Percentiles rank a stretch among this genome's conserved stretches.
phyloP scores from a whole-genome alignment of 1,140 invertebrate genomes.

The Psix sp. region DNA sequence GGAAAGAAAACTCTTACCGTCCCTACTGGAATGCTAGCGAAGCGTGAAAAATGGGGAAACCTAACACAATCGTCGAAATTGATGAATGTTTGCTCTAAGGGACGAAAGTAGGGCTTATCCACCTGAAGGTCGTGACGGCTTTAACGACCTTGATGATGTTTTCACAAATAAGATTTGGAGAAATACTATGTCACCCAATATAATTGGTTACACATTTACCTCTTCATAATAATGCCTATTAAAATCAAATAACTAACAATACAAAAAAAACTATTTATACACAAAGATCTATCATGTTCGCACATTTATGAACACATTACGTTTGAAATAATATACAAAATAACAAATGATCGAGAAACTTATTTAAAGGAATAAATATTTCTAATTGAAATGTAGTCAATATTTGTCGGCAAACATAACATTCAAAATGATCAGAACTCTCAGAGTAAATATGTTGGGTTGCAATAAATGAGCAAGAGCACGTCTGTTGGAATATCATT shows the following conservation, averaged over 20 bases:
- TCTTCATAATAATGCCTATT: too few relatives aligned
- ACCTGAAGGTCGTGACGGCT: conserved; percentile 31
- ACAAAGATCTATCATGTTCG: too few relatives aligned
- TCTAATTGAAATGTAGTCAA: too few relatives aligned
- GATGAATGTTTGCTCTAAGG: conserved; percentile 37
- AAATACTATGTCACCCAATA: too few relatives aligned
- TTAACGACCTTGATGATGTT: conserved; percentile 28
- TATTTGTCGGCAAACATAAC: too few relatives aligned
- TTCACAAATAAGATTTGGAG: conserved; percentile 37
- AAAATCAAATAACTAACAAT: too few relatives aligned
- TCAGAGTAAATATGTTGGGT: conserved; percentile 5
- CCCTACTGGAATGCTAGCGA: conserved; percentile 17
- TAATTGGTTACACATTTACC: too few relatives aligned
- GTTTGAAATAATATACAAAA: too few relatives aligned
- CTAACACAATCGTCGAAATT: conserved; percentile 19
- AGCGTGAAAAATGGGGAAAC: conserved; percentile 39
- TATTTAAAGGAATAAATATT: too few relatives aligned
- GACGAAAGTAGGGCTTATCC: conserved; percentile 12
- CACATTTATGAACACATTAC: too few relatives aligned
- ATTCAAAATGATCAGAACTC: background rate
- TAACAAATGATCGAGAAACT: too few relatives aligned
- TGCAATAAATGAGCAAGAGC: conserved; percentile 18
- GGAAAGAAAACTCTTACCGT: conserved; percentile 11
- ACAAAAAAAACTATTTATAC: too few relatives aligned
- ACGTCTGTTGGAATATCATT: conserved; percentile 35